These are phyloP conservation scores for Parazoanthus swiftii DNA, from an alignment of 92 coral and sea anemone genomes.

Conservation along the genomic window DNA sequence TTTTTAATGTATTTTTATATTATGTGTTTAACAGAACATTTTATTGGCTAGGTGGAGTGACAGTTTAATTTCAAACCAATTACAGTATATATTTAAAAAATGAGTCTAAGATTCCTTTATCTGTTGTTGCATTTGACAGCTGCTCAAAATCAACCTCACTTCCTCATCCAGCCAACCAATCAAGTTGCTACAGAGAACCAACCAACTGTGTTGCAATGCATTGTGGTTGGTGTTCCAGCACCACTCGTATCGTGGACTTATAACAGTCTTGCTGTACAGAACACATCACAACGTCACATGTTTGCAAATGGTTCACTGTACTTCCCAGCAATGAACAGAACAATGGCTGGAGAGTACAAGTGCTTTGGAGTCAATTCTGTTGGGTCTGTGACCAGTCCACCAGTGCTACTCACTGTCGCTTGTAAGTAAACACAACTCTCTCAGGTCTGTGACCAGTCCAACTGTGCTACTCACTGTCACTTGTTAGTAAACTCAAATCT, in stretches of 20 bases:
- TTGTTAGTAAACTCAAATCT: slow-evolving; percentile 6
- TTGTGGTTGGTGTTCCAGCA: slow-evolving; percentile 81
- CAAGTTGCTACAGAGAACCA: slow-evolving; percentile 57
- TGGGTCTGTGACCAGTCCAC: slow-evolving; percentile 74
- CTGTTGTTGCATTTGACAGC: slow-evolving; percentile 50
- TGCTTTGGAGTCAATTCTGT: slow-evolving; percentile 74
- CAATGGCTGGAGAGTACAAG: slow-evolving; percentile 79
- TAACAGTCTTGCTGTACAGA: slow-evolving; percentile 56
- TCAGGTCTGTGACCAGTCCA: background rate
- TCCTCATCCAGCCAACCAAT: slow-evolving; percentile 82
- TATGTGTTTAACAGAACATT: no score
- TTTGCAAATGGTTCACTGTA: slow-evolving; percentile 83
- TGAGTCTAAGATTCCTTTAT: no score
- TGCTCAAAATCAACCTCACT: slow-evolving; percentile 73
- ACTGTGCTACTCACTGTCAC: slow-evolving; percentile 78
- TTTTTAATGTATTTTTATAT: no score
- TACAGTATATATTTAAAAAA: no score
- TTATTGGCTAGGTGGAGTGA: no score
- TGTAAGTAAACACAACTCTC: slow-evolving; percentile 62
- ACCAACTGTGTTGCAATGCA: slow-evolving; percentile 75
- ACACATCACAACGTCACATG: slow-evolving; percentile 61
- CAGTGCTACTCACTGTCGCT: slow-evolving; percentile 78
- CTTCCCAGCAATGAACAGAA: slow-evolving; percentile 59
- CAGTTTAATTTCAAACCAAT: no score
- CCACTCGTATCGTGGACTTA: slow-evolving; percentile 80